Conservation (phyloP, 1,140 invertebrate species). For the Listronotus oregonensis region DNA sequence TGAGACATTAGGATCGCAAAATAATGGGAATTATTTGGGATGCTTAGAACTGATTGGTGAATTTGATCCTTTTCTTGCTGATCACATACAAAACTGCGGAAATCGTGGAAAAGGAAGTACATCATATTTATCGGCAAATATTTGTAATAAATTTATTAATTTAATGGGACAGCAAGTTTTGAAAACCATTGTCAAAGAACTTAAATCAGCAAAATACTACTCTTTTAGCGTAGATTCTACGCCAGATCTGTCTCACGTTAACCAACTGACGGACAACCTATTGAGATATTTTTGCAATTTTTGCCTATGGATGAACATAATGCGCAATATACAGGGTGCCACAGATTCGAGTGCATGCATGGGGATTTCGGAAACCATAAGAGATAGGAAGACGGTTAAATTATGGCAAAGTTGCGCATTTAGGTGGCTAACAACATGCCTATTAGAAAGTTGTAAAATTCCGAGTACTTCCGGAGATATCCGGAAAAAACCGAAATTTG, state of each 20-base stretch:
- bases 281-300: conserved; percentile 48
- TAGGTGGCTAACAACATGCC: no score
- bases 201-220: conserved; percentile 53
- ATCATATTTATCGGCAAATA: conserved; percentile 42
- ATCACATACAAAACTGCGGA: conserved; percentile 22
- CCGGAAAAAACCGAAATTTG: no score
- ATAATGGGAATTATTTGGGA: conserved; percentile 31
- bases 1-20: conserved; percentile 21
- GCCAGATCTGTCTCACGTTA: conserved; percentile 54
- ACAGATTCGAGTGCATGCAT: no score
- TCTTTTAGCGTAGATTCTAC: conserved; percentile 55
- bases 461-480: no score
- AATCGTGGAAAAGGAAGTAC: conserved; percentile 27
- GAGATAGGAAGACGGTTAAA: no score
- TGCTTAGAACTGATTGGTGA: conserved; percentile 18
- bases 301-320: conserved; percentile 38
- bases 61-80: conserved; percentile 23
- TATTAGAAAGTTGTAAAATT: no score
- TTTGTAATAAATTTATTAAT: conserved; percentile 45
- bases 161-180: conserved; percentile 46
- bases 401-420: no score
- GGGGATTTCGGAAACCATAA: no score
- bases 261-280: conserved; percentile 49
- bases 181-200: conserved; percentile 42
- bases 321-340: no score